Percentiles rank a stretch among this genome's conserved stretches.
phyloP scores from a whole-genome alignment of 92 coral and sea anemone genomes.

The Epizoanthus fatuus region DNA sequence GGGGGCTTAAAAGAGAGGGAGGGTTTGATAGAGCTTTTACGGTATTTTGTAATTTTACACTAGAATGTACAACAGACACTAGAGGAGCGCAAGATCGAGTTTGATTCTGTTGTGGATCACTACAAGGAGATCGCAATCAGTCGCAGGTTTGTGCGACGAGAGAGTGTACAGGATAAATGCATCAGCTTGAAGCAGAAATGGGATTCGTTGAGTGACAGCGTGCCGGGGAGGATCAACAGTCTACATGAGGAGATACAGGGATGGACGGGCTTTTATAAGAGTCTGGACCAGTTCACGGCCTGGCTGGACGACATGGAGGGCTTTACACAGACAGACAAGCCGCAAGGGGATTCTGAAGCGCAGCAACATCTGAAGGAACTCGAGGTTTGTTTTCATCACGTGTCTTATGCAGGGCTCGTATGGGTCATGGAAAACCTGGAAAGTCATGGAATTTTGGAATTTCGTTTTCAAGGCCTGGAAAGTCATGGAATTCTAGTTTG shows the following conservation, averaged over 20 bases:
- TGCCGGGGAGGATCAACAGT: slow-evolving; percentile 83
- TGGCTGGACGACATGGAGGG: slow-evolving; percentile 93
- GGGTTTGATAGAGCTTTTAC: too few species aligned
- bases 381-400: slow-evolving; percentile 69
- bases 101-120: slow-evolving; percentile 74
- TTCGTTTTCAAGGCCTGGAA: too few species aligned
- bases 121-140: slow-evolving; percentile 76
- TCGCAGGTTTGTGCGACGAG: slow-evolving; percentile 69
- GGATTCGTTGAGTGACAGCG: slow-evolving; percentile 68
- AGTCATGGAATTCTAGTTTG: too few species aligned
- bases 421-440: not conserved
- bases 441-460: too few species aligned
- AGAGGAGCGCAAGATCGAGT: slow-evolving; percentile 69
- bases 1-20: too few species aligned
- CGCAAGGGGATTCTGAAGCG: slow-evolving; percentile 83
- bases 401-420: not conserved
- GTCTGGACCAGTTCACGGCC: slow-evolving; percentile 79
- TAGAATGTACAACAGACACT: slow-evolving; percentile 82
- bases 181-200: slow-evolving; percentile 79
- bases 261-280: slow-evolving; percentile 83
- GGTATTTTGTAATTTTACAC: not conserved
- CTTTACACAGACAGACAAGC: slow-evolving; percentile 80
- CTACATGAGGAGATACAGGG: slow-evolving; percentile 78
- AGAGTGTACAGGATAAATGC: slow-evolving; percentile 83
- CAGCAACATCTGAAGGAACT: slow-evolving; percentile 82